Conservation (phyloP, 2,888 invertebrate species). For the Thymelicus lineola region DNA sequence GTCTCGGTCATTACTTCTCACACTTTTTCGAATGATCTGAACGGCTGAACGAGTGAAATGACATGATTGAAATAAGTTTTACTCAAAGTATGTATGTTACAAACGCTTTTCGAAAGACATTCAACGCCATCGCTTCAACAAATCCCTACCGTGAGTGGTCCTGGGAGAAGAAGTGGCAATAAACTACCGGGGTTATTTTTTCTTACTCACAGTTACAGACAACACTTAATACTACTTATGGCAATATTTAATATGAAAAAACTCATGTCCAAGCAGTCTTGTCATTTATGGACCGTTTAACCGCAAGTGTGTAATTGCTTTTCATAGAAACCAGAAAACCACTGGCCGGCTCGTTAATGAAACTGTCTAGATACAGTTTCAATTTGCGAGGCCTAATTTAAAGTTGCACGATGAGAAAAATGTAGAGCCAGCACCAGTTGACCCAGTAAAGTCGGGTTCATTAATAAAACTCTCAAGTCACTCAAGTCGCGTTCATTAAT, state of each 20-base stretch:
- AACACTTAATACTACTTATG: too few species aligned
- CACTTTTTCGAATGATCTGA: constrained; percentile 16
- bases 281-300: constrained; percentile 21
- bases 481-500: constrained; percentile 5
- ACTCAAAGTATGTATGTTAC: too few species aligned
- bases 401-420: constrained; percentile 29
- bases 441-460: constrained; percentile 31
- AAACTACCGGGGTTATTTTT: too few species aligned
- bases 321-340: constrained; percentile 25
- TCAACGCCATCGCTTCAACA: too few species aligned
- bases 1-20: background rate
- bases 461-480: constrained; percentile 28
- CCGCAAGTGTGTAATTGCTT: constrained; percentile 12
- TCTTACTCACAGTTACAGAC: too few species aligned
- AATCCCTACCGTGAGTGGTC: too few species aligned
- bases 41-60: constrained; percentile 17
- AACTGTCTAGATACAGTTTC: constrained; percentile 33
- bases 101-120: too few species aligned
- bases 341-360: constrained; percentile 18
- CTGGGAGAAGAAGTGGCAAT: too few species aligned
- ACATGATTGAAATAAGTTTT: too few species aligned
- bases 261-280: too few species aligned
- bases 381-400: constrained; percentile 35
- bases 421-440: constrained; percentile 28
- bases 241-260: too few species aligned